Percentiles rank a stretch among this genome's conserved stretches.
Evolutionary conservation across 2,797 vertebrate species (phyloP).

Genomic region (Synaphobranchus kaupii): DNA sequence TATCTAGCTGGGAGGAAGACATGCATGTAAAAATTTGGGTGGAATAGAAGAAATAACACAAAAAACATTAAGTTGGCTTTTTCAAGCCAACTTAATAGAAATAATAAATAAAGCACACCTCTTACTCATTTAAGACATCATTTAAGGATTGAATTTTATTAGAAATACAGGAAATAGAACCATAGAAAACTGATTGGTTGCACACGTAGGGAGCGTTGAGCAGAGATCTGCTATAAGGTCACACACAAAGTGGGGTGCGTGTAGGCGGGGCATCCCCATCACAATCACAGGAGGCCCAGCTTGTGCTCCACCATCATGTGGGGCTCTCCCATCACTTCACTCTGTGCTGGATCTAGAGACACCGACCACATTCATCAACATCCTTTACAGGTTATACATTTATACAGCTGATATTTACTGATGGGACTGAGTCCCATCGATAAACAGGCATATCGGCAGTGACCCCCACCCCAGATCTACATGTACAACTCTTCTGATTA

Average conservation of each 20-base stretch:
- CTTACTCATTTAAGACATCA: background rate
- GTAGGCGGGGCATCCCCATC: conserved; percentile 38
- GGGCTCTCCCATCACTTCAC: conserved; percentile 92
- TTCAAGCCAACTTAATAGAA: too few species aligned
- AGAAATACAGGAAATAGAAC: conserved; percentile 35
- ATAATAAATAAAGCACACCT: background rate
- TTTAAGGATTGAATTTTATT: conserved; percentile 34
- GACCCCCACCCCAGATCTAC: background rate
- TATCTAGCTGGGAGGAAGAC: too few species aligned
- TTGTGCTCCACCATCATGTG: conserved; percentile 92
- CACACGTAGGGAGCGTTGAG: background rate
- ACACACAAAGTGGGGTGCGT: background rate
- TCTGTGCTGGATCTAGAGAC: conserved; percentile 85
- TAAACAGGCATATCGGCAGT: background rate
- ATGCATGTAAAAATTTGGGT: too few species aligned
- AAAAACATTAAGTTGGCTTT: background rate
- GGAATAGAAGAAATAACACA: too few species aligned
- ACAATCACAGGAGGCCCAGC: conserved; percentile 87
- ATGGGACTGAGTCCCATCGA: background rate
- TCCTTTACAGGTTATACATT: background rate
- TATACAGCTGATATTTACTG: background rate
- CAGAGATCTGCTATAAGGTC: background rate
- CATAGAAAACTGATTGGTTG: conserved; percentile 10
- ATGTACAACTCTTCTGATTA: background rate
- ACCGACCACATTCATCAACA: conserved; percentile 37